These are phyloP conservation scores for Dasysyrphus albostriatus DNA, from an alignment of 2,888 invertebrate species.

Conservation along the genomic window DNA sequence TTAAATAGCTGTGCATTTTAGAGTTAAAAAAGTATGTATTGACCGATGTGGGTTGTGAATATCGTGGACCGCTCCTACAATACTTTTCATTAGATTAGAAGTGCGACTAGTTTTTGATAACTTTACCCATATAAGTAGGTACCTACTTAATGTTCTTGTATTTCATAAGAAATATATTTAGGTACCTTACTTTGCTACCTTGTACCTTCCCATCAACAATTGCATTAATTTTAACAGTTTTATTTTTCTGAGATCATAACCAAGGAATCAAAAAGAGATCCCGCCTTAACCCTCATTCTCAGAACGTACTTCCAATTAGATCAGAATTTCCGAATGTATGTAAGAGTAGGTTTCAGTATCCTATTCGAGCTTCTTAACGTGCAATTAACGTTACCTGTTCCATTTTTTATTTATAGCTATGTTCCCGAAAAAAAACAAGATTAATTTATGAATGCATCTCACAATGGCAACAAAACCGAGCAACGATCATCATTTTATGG, in stretches of 20 bases:
- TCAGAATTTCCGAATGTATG: conserved; percentile 32
- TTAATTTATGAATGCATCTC: conserved; percentile 58
- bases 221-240: background rate
- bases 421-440: conserved; percentile 20
- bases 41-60: too few relatives aligned
- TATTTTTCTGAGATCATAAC: background rate
- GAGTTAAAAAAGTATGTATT: too few relatives aligned
- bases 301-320: conserved; percentile 65
- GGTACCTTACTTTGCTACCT: too few relatives aligned
- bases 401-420: conserved; percentile 13
- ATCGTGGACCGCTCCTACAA: too few relatives aligned
- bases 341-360: too few relatives aligned
- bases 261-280: background rate
- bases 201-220: background rate
- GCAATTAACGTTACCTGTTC: conserved; percentile 60
- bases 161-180: too few relatives aligned
- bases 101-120: too few relatives aligned
- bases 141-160: too few relatives aligned
- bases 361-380: conserved; percentile 34
- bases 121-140: too few relatives aligned
- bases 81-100: too few relatives aligned
- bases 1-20: too few relatives aligned
- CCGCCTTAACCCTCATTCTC: conserved; percentile 49
- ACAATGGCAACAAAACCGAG: conserved; percentile 63
- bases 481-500: conserved; percentile 51